phyloP scores from a whole-genome alignment of 2,113 vertebrate genomes.

The Corvus moneduloides region DNA sequence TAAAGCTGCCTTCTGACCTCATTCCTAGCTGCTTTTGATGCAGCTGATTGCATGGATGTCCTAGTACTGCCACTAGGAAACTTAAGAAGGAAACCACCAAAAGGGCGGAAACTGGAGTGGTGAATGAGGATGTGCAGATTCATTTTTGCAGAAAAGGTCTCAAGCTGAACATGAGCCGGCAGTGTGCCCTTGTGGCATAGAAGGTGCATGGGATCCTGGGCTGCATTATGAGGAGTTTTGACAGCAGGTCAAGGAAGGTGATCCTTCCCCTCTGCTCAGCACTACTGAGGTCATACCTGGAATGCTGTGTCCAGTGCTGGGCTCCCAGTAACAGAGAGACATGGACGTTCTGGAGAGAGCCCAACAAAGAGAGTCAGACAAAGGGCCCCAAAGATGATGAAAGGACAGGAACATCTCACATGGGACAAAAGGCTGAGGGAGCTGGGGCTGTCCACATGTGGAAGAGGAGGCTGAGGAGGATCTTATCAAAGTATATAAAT shows the following conservation, averaged over 20 bases:
- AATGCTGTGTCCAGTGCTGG: background rate
- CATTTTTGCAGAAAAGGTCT: background rate
- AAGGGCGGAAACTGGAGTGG: background rate
- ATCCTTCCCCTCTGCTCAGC: background rate
- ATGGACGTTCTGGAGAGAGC: background rate
- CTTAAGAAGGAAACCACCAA: background rate
- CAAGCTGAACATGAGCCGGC: background rate
- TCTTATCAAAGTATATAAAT: background rate
- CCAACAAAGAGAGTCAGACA: background rate
- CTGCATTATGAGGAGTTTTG: background rate
- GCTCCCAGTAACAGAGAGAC: background rate
- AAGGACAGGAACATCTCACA: background rate
- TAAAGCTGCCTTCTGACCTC: background rate
- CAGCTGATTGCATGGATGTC: background rate
- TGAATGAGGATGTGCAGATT: background rate
- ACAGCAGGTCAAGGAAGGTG: background rate
- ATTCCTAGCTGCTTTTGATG: background rate
- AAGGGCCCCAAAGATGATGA: background rate
- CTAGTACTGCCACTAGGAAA: background rate
- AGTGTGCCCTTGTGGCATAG: background rate
- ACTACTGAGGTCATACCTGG: background rate
- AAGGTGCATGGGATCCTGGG: background rate
- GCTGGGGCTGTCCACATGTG: background rate
- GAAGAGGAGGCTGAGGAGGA: background rate
- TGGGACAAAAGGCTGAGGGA: background rate